Evolutionary conservation across 2,113 vertebrate genomes (phyloP).

Genomic region (Columba livia): DNA sequence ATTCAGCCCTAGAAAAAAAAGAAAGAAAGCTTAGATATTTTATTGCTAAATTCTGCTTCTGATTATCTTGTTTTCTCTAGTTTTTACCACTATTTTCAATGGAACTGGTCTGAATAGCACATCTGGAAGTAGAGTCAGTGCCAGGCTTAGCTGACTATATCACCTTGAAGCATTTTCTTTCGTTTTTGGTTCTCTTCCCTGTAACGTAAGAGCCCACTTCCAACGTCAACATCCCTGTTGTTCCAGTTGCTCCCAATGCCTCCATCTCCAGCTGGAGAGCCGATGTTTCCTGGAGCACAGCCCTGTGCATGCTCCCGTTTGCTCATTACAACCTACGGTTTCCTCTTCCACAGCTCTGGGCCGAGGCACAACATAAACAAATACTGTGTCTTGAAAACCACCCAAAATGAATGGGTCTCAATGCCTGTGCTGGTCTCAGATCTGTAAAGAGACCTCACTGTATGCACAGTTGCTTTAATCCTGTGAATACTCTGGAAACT

Average conservation of each 20-base stretch:
- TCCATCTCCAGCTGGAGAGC: slow-evolving; percentile 4
- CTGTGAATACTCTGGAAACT: slow-evolving; percentile 49
- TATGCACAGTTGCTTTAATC: slow-evolving; percentile 52
- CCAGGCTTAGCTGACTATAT: not conserved
- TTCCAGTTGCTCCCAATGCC: not conserved
- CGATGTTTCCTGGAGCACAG: not conserved
- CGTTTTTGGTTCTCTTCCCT: not conserved
- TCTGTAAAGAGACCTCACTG: slow-evolving; percentile 29
- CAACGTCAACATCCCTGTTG: not conserved
- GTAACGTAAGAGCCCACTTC: not conserved
- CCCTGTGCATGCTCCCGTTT: not conserved
- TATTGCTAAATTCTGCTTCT: not conserved
- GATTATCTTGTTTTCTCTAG: not conserved
- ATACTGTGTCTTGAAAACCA: slow-evolving; percentile 53
- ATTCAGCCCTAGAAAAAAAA: not conserved
- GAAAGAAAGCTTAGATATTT: not conserved
- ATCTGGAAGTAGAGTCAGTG: not conserved
- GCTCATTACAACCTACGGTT: not conserved
- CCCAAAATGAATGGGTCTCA: slow-evolving; percentile 30
- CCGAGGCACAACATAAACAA: slow-evolving; percentile 46
- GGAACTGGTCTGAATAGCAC: not conserved
- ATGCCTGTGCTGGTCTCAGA: slow-evolving; percentile 35
- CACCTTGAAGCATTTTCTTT: not conserved
- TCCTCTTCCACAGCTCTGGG: slow-evolving; percentile 32
- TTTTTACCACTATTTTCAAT: not conserved